A percentile compares a stretch with the other conserved stretches of the same genome.
Conservation (phyloP, 2,888 invertebrate genomes). For the Tipula lateralis region DNA sequence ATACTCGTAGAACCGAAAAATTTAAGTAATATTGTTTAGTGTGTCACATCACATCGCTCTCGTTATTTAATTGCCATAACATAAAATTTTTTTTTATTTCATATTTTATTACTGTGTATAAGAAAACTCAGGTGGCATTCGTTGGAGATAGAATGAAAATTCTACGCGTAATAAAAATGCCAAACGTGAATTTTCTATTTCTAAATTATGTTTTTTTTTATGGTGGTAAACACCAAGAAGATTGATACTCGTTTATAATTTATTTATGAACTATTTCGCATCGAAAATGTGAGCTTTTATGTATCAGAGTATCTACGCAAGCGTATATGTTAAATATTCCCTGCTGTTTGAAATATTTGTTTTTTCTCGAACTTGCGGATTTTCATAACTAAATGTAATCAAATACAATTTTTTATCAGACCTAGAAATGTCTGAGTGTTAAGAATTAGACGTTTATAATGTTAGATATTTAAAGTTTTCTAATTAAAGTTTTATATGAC, state of each 20-base stretch:
- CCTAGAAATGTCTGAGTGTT: no score
- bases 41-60: slow-evolving; percentile 24
- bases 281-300: neutral
- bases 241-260: neutral
- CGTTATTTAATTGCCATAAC: neutral
- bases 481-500: no score
- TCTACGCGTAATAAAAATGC: slow-evolving; percentile 1
- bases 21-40: slow-evolving; percentile 11
- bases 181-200: slow-evolving; percentile 11
- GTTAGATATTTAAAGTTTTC: no score
- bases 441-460: no score
- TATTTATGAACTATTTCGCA: neutral
- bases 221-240: neutral
- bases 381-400: no score
- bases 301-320: neutral
- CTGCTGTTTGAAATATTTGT: neutral
- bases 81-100: neutral
- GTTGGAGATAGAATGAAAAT: neutral
- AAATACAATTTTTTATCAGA: no score
- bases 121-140: neutral
- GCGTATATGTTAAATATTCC: neutral
- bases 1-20: neutral
- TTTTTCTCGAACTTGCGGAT: neutral
- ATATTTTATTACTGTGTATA: neutral
- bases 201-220: neutral